Base-by-base conservation (phyloP, 2,113 vertebrate species). In the Pyxicephalus adspersus region DNA sequence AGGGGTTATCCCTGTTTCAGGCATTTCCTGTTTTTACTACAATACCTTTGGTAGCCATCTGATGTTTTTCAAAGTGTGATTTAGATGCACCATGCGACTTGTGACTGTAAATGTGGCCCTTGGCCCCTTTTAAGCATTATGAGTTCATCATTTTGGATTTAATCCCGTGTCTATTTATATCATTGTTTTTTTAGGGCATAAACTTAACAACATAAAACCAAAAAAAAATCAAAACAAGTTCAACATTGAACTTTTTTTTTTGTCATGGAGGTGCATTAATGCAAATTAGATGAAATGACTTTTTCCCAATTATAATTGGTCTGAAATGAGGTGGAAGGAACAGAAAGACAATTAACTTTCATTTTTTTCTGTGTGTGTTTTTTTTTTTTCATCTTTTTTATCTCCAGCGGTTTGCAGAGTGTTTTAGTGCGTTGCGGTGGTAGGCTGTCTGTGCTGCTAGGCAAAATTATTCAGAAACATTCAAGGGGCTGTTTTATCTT, bases 261-360 rank as follows among this genome's bases (percentile, higher is more conserved):
- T 90, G 86, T 88, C 87, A 85, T 86, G 81, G 84, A 91, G 75
- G 84, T 89, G 54, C 77, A 86, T 91, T 92, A 87, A 92, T 89
- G 87, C 83, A 91, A 93, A 95, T 93, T 84, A 93, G 86, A 85
- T 81, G 90, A 86, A 94, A 90, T 91, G 84, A 92, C 86, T 92
- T 92, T 38, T 91, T 94, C 85, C 86, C 83, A 55, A 77, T 90
- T 93, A 91, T 93, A 94, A 96, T 90, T 95, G 90, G 89, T 86
- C 90, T 94, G 94, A 96, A 96, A 96, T 92, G 87, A 96, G 91
- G 93, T 95, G 91, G 93, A 96, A 95, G 91, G 89, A 96, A 94
- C 87, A 93, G 91, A 90, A 90, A 95, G 92, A 95, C 93, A 96
- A 96, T 96, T 96, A 97, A 95, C 89, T 90, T 87, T 54, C 87